A percentile compares a stretch with the other conserved stretches of the same genome.
These are phyloP conservation scores for Talpa occidentalis DNA, from an alignment of 2,113 vertebrate genomes.

Conservation along the genomic window DNA sequence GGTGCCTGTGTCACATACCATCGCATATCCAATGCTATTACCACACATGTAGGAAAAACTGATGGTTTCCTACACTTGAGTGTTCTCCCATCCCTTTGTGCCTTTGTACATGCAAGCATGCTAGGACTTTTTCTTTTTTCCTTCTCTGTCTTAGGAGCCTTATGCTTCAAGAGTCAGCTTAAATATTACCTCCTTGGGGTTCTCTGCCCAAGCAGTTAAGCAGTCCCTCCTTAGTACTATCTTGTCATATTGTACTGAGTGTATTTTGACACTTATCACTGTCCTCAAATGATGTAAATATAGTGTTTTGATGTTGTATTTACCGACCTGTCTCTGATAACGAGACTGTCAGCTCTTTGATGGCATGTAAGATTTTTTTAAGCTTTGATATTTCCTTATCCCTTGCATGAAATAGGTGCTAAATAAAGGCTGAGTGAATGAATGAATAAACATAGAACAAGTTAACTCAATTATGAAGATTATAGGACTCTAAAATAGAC, in stretches of 20 bases:
- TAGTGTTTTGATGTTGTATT: not conserved
- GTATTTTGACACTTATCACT: not conserved
- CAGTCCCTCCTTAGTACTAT: not conserved
- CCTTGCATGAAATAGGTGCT: not conserved
- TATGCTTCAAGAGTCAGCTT: not conserved
- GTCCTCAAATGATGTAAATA: not conserved
- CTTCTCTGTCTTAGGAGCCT: not conserved
- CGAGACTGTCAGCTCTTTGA: not conserved
- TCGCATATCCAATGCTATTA: not conserved
- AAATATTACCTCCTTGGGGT: not conserved
- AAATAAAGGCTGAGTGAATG: not conserved
- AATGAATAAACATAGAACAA: not conserved
- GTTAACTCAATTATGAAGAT: not conserved
- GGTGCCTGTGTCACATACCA: not conserved
- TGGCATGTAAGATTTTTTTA: not conserved
- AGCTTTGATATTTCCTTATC: not conserved
- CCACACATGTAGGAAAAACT: not conserved
- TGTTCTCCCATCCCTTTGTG: not conserved
- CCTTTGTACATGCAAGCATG: not conserved
- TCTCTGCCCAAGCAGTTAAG: not conserved
- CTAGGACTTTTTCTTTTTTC: not conserved
- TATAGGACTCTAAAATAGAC: not conserved
- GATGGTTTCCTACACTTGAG: not conserved
- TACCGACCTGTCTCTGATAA: not conserved
- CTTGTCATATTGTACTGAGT: not conserved